Conservation (phyloP, 2,888 invertebrate genomes). For the Camptogramma bilineatum region DNA sequence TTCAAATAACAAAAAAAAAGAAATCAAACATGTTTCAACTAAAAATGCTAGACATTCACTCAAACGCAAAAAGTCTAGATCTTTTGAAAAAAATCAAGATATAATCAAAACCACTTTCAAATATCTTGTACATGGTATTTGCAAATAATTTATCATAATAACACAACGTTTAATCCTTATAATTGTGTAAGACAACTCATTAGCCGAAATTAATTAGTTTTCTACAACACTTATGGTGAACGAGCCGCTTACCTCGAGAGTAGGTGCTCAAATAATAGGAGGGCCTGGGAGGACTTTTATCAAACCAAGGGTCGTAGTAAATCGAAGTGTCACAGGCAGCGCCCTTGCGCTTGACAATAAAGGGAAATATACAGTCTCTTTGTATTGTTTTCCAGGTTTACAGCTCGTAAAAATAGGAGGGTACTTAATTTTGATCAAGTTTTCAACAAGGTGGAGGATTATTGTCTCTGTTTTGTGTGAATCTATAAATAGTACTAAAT, state of each 20-base stretch:
- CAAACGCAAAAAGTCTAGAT: too few relatives aligned
- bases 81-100: too few relatives aligned
- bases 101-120: too few relatives aligned
- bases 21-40: too few relatives aligned
- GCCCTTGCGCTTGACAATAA: constrained; percentile 75
- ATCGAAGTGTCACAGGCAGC: constrained; percentile 80
- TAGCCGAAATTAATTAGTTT: constrained; percentile 47
- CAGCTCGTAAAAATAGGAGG: constrained; percentile 42
- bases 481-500: neutral
- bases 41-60: too few relatives aligned
- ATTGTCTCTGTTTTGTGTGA: neutral
- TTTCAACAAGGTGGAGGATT: constrained; percentile 18
- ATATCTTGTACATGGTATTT: too few relatives aligned
- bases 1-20: too few relatives aligned
- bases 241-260: constrained; percentile 41
- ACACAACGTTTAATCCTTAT: constrained; percentile 32
- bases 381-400: constrained; percentile 59
- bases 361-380: constrained; percentile 72
- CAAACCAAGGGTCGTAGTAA: constrained; percentile 77
- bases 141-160: neutral
- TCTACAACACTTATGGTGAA: constrained; percentile 46
- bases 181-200: constrained; percentile 44
- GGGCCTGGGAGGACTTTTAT: constrained; percentile 73
- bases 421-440: constrained; percentile 43
- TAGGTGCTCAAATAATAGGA: constrained; percentile 64